These are phyloP conservation scores for Athalia rosae DNA, from an alignment of 2,888 invertebrate species.

Conservation along the genomic window DNA sequence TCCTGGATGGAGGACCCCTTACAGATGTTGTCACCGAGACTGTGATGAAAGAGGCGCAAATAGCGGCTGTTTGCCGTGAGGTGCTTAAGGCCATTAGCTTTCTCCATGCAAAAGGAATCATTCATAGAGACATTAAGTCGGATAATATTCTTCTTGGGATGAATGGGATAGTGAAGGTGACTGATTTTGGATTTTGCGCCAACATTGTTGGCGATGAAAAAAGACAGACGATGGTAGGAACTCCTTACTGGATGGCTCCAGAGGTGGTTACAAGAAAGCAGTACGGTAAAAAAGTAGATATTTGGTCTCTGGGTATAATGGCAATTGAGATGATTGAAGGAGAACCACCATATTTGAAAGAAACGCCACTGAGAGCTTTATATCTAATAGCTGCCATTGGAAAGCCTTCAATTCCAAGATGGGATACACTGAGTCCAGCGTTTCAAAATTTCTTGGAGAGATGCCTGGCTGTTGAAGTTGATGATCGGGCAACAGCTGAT, in stretches of 20 bases:
- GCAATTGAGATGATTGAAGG: constrained; percentile 98
- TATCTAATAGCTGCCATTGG: constrained; percentile 97
- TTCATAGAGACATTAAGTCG: constrained; percentile 97
- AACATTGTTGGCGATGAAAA: constrained; percentile 96
- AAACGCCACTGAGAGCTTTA: constrained; percentile 92
- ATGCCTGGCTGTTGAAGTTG: constrained; percentile 91
- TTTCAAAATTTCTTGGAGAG: constrained; percentile 90
- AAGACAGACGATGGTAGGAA: constrained; percentile 98
- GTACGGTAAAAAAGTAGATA: constrained; percentile 95
- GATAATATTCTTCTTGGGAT: constrained; percentile 96
- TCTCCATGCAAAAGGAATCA: constrained; percentile 91
- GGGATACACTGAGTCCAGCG: constrained; percentile 85
- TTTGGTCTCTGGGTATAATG: constrained; percentile 99
- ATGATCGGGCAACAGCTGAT: constrained; percentile 84
- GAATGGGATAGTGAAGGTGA: constrained; percentile 93
- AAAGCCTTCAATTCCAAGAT: constrained; percentile 91
- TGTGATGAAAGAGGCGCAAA: constrained; percentile 97
- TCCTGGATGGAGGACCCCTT: constrained; percentile 94
- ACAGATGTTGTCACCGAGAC: constrained; percentile 99
- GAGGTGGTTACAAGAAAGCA: constrained; percentile 94
- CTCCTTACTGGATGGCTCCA: constrained; percentile 99
- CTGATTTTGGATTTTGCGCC: constrained; percentile 99
- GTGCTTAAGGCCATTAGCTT: constrained; percentile 92
- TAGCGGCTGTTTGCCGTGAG: constrained; percentile 95
- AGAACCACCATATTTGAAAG: constrained; percentile 96